phyloP scores from a whole-genome alignment of 2,113 vertebrate genomes.

The Daboia siamensis region DNA sequence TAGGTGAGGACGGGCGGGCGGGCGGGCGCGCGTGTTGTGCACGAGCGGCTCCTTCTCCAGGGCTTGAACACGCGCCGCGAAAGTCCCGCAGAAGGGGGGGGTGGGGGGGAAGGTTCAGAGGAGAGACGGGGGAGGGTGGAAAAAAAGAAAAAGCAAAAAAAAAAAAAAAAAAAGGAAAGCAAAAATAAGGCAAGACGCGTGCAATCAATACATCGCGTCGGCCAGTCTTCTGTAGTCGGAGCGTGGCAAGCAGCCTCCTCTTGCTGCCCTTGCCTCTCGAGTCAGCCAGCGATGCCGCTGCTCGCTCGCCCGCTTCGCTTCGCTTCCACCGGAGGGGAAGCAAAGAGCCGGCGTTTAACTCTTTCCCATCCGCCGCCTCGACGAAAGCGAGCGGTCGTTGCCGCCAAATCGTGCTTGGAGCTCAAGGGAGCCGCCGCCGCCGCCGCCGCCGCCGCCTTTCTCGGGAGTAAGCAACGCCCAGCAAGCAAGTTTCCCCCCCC shows the following conservation, averaged over 20 bases:
- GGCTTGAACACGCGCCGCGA: slow-evolving; percentile 10
- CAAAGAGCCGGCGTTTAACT: background rate
- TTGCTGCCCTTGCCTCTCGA: background rate
- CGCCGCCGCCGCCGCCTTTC: background rate
- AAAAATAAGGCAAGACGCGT: background rate
- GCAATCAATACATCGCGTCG: background rate
- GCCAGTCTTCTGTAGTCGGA: background rate
- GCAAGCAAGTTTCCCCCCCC: background rate
- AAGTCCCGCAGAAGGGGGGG: background rate
- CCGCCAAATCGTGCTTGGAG: background rate
- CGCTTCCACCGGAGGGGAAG: background rate
- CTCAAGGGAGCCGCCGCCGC: background rate
- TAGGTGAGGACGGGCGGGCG: slow-evolving; percentile 6
- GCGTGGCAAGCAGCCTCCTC: background rate
- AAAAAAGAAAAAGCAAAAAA: background rate
- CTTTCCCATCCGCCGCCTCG: background rate
- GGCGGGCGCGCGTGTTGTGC: background rate
- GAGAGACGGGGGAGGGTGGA: accelerated
- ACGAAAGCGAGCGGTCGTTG: background rate
- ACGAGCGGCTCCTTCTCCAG: slow-evolving; percentile 23
- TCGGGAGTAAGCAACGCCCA: slow-evolving; percentile 20
- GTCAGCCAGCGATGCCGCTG: background rate
- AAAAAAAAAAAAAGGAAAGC: too few species aligned
- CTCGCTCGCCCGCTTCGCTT: background rate
- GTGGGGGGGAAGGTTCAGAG: background rate